phyloP scores from a whole-genome alignment of 2,888 invertebrate genomes.

The Thysanoteuthis rhombus region DNA sequence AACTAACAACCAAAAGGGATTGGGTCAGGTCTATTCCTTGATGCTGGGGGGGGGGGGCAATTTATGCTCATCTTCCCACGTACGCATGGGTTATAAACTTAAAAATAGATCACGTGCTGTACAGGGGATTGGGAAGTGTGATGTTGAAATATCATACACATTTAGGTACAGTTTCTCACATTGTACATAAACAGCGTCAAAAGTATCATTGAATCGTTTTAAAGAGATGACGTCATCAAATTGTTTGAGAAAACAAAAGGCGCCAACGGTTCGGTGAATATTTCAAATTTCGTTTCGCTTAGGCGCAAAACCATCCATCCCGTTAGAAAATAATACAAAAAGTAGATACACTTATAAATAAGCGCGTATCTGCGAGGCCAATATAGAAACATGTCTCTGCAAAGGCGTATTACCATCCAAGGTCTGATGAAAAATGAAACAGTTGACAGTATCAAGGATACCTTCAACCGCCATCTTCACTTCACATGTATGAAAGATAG shows the following conservation, averaged over 20 bases:
- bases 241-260: background rate
- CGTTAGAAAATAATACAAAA: background rate
- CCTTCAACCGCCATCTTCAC: slow-evolving; percentile 97
- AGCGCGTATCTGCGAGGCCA: background rate
- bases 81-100: no score
- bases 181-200: background rate
- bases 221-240: background rate
- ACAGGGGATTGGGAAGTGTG: no score
- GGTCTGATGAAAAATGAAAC: slow-evolving; percentile 94
- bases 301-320: background rate
- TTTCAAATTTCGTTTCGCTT: background rate
- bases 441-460: slow-evolving; percentile 93
- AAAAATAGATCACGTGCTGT: no score
- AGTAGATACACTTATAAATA: background rate
- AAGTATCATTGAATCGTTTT: background rate
- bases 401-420: slow-evolving; percentile 96
- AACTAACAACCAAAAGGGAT: no score
- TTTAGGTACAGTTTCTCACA: no score
- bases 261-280: background rate
- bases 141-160: no score
- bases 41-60: no score
- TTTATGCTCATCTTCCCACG: no score
- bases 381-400: background rate
- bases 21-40: no score
- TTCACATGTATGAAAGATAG: slow-evolving; percentile 98